These are phyloP conservation scores for Manis pentadactyla DNA, from an alignment of 2,797 vertebrate genomes.

Conservation along the genomic window DNA sequence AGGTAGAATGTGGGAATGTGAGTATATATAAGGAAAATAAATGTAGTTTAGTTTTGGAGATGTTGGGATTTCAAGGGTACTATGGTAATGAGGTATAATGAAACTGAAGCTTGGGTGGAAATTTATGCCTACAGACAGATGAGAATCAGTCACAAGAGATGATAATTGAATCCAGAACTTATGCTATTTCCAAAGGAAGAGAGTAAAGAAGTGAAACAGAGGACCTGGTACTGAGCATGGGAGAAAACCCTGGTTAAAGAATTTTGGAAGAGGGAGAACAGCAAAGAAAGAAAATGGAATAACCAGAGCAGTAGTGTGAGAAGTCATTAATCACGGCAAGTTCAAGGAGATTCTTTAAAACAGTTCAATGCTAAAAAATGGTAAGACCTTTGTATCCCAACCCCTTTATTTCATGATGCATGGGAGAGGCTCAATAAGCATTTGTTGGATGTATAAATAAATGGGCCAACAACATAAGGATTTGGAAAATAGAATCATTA, in stretches of 20 bases:
- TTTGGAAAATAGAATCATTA: background rate
- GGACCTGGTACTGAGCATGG: background rate
- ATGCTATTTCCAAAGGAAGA: slow-evolving; percentile 33
- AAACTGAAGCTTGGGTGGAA: background rate
- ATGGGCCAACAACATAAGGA: background rate
- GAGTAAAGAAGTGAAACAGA: background rate
- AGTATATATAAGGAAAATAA: background rate
- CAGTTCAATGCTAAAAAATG: background rate
- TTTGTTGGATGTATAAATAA: slow-evolving; percentile 21
- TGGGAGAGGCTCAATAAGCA: background rate
- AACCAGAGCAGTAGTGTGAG: background rate
- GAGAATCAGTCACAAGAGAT: background rate
- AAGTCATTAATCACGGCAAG: slow-evolving; percentile 59
- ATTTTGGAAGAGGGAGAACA: background rate
- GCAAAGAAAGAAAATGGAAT: background rate
- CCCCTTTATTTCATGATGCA: background rate
- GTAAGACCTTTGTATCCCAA: slow-evolving; percentile 31
- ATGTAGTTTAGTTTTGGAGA: slow-evolving; percentile 22
- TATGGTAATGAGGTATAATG: background rate
- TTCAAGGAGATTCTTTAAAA: slow-evolving; percentile 47
- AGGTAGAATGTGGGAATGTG: background rate
- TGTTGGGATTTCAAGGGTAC: background rate
- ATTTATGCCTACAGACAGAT: background rate
- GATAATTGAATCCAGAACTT: background rate
- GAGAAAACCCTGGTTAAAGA: background rate